Evolutionary conservation across 2,113 vertebrate genomes (phyloP).

Genomic region (Myrmophylax atrothorax): DNA sequence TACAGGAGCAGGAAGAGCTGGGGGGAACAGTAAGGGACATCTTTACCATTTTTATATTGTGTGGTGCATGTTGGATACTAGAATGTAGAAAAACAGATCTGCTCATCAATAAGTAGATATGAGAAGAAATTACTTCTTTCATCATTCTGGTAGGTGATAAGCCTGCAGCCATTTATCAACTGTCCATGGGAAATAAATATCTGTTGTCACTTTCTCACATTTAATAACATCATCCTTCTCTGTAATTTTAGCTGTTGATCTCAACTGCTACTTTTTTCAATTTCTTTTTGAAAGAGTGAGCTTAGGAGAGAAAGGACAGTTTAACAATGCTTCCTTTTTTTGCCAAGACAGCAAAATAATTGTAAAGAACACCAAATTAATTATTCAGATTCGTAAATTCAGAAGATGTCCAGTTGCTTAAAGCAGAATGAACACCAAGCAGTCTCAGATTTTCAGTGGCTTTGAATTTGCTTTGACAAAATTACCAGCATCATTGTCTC

Average conservation of each 20-base stretch:
- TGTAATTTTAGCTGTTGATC: slow-evolving; percentile 11
- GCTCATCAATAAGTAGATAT: background rate
- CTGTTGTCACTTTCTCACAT: slow-evolving; percentile 27
- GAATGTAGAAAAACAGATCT: background rate
- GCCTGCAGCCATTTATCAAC: slow-evolving; percentile 34
- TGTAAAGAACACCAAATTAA: background rate
- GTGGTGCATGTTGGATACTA: background rate
- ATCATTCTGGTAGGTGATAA: slow-evolving; percentile 29
- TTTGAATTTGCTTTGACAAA: background rate
- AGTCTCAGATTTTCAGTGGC: background rate
- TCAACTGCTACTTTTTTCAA: background rate
- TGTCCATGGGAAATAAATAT: slow-evolving; percentile 3
- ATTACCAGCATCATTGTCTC: background rate
- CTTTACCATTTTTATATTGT: background rate
- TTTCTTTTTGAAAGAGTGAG: background rate
- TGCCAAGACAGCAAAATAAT: background rate
- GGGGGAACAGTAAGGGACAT: background rate
- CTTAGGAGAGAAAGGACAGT: background rate
- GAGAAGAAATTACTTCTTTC: slow-evolving; percentile 17
- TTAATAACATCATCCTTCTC: slow-evolving; percentile 2
- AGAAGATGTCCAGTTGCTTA: background rate
- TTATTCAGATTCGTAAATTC: background rate
- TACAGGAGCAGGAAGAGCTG: background rate
- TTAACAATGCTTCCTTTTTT: background rate
- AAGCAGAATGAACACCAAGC: background rate